These are phyloP conservation scores for Myotis lucifugus DNA, from an alignment of 2,113 vertebrate species.

Conservation along the genomic window DNA sequence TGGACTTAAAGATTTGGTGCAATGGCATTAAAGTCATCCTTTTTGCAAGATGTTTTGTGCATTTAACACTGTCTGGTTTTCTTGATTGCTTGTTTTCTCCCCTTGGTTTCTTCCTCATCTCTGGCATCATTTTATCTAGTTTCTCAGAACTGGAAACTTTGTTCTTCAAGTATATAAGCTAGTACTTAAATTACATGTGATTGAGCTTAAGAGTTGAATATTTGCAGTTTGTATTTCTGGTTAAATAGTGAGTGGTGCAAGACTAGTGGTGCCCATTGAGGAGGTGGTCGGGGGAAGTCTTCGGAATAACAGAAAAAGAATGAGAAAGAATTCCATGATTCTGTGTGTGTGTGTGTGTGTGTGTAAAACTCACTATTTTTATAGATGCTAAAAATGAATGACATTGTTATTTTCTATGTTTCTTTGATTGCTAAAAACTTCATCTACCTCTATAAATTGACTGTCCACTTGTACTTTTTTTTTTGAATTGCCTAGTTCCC, in stretches of 20 bases:
- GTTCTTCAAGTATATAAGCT: not conserved
- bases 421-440: not conserved
- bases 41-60: not conserved
- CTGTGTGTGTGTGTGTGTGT: not conserved
- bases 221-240: not conserved
- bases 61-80: not conserved
- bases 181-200: not conserved
- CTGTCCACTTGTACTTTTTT: not conserved
- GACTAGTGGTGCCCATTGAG: not conserved
- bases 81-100: not conserved
- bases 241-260: not conserved
- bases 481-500: not conserved
- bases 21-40: not conserved
- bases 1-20: not conserved
- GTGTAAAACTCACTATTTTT: not conserved
- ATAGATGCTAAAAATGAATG: slow-evolving; percentile 10
- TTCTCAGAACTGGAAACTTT: not conserved
- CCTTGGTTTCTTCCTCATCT: not conserved
- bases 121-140: not conserved
- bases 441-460: not conserved
- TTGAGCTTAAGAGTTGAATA: not conserved
- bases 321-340: not conserved
- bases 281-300: not conserved
- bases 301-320: not conserved
- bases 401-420: slow-evolving; percentile 16